phyloP scores from a whole-genome alignment of 2,888 invertebrate genomes.

The Hololepta plana region DNA sequence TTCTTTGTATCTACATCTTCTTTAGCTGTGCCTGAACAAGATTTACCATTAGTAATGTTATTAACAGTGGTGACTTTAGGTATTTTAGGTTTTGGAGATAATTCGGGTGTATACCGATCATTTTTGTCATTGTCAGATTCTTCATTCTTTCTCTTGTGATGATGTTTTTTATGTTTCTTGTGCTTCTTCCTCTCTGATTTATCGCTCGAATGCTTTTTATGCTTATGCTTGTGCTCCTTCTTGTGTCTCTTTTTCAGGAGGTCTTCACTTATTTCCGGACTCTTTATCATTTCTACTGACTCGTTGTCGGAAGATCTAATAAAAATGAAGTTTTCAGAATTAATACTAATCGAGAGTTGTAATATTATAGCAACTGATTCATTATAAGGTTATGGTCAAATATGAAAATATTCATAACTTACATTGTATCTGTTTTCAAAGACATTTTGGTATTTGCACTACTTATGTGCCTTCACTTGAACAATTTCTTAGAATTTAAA shows the following conservation, averaged over 20 bases:
- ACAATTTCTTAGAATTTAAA: too few relatives aligned
- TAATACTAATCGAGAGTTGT: too few relatives aligned
- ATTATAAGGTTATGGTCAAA: too few relatives aligned
- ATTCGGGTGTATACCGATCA: conserved; percentile 25
- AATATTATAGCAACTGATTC: too few relatives aligned
- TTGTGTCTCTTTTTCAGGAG: conserved; percentile 44
- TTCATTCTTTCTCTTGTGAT: conserved; percentile 26
- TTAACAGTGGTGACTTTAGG: conserved; percentile 16
- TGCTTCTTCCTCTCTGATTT: conserved; percentile 41
- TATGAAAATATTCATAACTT: too few relatives aligned
- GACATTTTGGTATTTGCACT: neutral
- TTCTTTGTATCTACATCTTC: conserved; percentile 16
- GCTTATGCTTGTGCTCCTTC: conserved; percentile 38
- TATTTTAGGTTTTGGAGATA: conserved; percentile 15
- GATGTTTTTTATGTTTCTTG: conserved; percentile 44
- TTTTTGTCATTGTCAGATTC: conserved; percentile 19
- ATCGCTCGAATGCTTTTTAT: conserved; percentile 29
- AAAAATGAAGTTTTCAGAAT: too few relatives aligned
- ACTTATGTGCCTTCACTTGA: too few relatives aligned
- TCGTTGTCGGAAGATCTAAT: too few relatives aligned
- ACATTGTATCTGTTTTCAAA: conserved; percentile 1
- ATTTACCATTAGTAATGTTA: conserved; percentile 20
- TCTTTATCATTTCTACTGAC: too few relatives aligned
- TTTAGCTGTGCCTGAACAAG: conserved; percentile 16
- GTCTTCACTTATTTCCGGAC: conserved; percentile 10